Evolutionary conservation across 2,113 vertebrate genomes (phyloP).

Genomic region (Accipiter virgatus): DNA sequence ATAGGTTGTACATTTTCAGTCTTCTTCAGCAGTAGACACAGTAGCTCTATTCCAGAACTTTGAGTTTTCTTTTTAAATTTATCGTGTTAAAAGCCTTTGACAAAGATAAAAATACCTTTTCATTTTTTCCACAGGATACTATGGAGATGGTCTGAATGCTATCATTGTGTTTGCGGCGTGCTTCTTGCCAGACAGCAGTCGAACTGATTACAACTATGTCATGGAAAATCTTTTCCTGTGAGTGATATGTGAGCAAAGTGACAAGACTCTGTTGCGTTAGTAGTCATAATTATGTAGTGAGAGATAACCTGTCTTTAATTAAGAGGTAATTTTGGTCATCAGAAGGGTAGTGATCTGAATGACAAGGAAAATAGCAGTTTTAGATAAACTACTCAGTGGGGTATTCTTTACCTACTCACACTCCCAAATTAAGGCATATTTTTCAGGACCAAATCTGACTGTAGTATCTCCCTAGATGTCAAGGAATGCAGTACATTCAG

Average conservation of each 20-base stretch:
- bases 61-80: neutral
- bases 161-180: conserved; percentile 98
- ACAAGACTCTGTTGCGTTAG: conserved; percentile 28
- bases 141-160: conserved; percentile 91
- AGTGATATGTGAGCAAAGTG: conserved; percentile 70
- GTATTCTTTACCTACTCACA: neutral
- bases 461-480: neutral
- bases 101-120: conserved; percentile 57
- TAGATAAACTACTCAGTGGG: neutral
- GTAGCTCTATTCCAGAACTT: neutral
- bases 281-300: neutral
- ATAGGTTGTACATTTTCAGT: neutral
- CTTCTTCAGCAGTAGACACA: neutral
- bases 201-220: conserved; percentile 91
- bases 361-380: neutral
- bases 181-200: conserved; percentile 93
- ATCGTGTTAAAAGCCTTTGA: conserved; percentile 22
- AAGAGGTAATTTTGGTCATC: neutral
- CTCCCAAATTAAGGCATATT: neutral
- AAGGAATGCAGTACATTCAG: neutral
- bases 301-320: conserved; percentile 28
- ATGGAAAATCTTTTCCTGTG: conserved; percentile 99
- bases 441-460: neutral
- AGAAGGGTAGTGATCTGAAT: neutral
- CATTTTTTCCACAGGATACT: conserved; percentile 86